Evolutionary conservation across 2,888 invertebrate species (phyloP), one percentile per base, ranked within the genome.

Genomic region (Dasysyrphus tricinctus): DNA sequence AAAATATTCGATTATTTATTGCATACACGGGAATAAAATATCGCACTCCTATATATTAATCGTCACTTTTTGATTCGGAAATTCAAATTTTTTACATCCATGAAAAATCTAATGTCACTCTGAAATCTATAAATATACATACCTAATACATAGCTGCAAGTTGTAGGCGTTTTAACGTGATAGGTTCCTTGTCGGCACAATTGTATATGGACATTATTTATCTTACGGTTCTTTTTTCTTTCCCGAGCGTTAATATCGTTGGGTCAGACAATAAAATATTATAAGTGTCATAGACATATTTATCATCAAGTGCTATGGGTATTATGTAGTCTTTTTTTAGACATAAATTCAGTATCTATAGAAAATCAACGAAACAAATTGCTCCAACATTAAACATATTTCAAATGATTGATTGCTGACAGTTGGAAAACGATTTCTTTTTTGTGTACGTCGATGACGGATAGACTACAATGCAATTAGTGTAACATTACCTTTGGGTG

Each of bases 401-500:
- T 74, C n/a, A 29, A 63, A 74, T 74, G 74, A 74, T 63, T 74
- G 74, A 74, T 74, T 51, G 16, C 49, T 74, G 74, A 63, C 74
- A 74, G 49, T 74, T 61, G 49, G 49, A 51, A 74, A 63, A 51
- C 61, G 61, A 51, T 74, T 74, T 61, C 61, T 39, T 49, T 61
- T 49, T 24, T 49, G 29, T 47, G 39, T 12, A 6, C 24, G 32
- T 29, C 75, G 80, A 65, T 80, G 80, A 75, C 83, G 79, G 39
- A 67, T 59, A 59, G 59, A 67, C 57, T 32, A 59, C 56, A 65
- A 32, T 37, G 75, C 51, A 80, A 75, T 72, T 73, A 80, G 75
- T 72, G 57, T 63, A 70, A 76, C 57, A 42, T 80, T 84, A 76
- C 80, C 80, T 76, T 51, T 65, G 24, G 67, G 73, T 63, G 47